phyloP scores from a whole-genome alignment of 2,797 vertebrate genomes.

The Crocodylus rhombifer region DNA sequence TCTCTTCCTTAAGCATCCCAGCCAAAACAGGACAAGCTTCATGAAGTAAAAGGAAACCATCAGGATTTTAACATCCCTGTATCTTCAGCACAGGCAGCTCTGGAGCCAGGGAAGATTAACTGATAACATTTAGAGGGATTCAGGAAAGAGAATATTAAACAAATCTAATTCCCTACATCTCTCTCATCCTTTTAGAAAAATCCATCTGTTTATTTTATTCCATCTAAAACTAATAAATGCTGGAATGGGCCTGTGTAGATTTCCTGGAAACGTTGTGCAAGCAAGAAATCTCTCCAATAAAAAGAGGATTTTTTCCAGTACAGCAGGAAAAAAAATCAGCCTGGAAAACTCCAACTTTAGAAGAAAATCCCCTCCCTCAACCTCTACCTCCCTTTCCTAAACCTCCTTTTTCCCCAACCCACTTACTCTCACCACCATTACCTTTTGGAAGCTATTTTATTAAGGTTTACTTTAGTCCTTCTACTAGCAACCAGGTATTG shows the following conservation, averaged over 20 bases:
- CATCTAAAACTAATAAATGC: conserved; percentile 75
- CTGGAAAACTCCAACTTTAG: conserved; percentile 39
- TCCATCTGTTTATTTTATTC: conserved; percentile 61
- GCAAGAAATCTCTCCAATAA: conserved; percentile 73
- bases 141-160: conserved; percentile 5
- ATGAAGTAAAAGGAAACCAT: conserved; percentile 1
- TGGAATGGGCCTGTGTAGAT: conserved; percentile 46
- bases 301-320: conserved; percentile 60
- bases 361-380: background rate
- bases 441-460: background rate
- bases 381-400: background rate
- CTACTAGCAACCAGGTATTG: background rate
- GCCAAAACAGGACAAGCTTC: background rate
- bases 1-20: conserved; percentile 32
- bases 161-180: background rate
- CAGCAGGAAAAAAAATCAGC: conserved; percentile 15
- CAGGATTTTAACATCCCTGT: conserved; percentile 16
- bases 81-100: background rate
- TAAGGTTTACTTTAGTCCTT: background rate
- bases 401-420: background rate
- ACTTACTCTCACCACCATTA: background rate
- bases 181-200: conserved; percentile 41
- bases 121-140: background rate
- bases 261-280: conserved; percentile 79
- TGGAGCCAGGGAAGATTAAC: conserved; percentile 44